Evolutionary conservation across 1,140 invertebrate genomes (phyloP).

Genomic region (Aphelenchoides besseyi): DNA sequence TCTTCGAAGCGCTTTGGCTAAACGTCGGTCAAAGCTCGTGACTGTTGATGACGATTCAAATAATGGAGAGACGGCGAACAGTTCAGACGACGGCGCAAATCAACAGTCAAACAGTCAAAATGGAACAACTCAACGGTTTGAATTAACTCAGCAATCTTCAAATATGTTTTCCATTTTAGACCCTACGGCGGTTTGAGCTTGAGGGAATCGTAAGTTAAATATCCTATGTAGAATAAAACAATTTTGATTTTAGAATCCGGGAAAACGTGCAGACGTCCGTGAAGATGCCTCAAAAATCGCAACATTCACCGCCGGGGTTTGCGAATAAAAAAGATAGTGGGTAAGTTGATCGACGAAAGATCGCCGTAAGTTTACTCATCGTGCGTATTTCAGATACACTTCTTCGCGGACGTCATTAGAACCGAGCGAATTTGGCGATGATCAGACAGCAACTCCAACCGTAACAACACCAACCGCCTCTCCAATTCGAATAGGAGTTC

Average conservation of each 20-base stretch:
- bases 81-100: conserved; percentile 21
- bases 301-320: conserved; percentile 60
- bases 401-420: conserved; percentile 60
- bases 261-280: conserved; percentile 50
- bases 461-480: conserved; percentile 17
- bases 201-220: conserved; percentile 54
- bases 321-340: conserved; percentile 61
- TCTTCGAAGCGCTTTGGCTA: conserved; percentile 58
- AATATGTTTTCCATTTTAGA: conserved; percentile 21
- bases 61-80: background rate
- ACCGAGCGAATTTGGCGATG: conserved; percentile 60
- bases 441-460: conserved; percentile 22
- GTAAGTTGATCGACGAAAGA: conserved; percentile 27
- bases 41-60: conserved; percentile 50
- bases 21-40: conserved; percentile 53
- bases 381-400: conserved; percentile 57
- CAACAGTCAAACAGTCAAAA: conserved; percentile 23
- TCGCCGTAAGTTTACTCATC: background rate
- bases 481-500: conserved; percentile 25
- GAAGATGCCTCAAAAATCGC: conserved; percentile 35
- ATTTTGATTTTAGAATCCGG: too few species aligned
- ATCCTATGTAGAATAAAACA: too few species aligned
- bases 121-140: background rate
- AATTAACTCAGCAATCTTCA: background rate
- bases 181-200: conserved; percentile 52